Conservation (phyloP, 2,113 vertebrate species). For the Raja brachyura region DNA sequence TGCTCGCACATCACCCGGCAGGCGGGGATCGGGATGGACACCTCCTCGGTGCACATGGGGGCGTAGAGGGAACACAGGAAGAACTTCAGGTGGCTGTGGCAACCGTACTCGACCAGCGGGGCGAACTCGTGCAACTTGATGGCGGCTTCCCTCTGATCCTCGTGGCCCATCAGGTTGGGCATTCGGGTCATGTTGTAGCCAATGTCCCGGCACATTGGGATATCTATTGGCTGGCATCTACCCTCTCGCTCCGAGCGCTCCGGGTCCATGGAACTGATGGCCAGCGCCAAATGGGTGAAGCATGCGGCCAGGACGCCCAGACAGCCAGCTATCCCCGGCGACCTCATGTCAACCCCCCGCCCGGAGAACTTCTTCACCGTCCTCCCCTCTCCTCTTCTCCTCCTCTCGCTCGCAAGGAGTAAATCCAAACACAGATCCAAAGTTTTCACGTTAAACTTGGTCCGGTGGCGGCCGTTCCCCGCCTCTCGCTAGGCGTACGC, state of each 20-base stretch:
- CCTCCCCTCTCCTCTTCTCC: conserved; percentile 21
- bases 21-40: conserved; percentile 90
- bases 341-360: neutral
- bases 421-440: neutral
- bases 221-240: conserved; percentile 81
- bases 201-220: conserved; percentile 92
- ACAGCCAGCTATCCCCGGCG: conserved; percentile 44
- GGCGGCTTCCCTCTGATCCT: conserved; percentile 77
- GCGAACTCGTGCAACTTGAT: conserved; percentile 86
- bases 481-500: conserved; percentile 35
- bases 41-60: conserved; percentile 97
- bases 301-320: conserved; percentile 44
- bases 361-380: conserved; percentile 20
- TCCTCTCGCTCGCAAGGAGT: neutral
- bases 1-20: conserved; percentile 95
- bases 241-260: conserved; percentile 77
- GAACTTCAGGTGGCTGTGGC: conserved; percentile 85
- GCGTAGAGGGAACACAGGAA: conserved; percentile 93
- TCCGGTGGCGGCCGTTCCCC: conserved; percentile 37
- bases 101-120: conserved; percentile 78
- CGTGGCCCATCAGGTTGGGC: conserved; percentile 85
- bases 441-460: neutral
- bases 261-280: conserved; percentile 80
- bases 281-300: conserved; percentile 48
- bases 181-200: conserved; percentile 95